A percentile compares a stretch with the other conserved stretches of the same genome.
phyloP scores from a whole-genome alignment of 2,113 vertebrate genomes.

The Ictidomys tridecemlineatus region DNA sequence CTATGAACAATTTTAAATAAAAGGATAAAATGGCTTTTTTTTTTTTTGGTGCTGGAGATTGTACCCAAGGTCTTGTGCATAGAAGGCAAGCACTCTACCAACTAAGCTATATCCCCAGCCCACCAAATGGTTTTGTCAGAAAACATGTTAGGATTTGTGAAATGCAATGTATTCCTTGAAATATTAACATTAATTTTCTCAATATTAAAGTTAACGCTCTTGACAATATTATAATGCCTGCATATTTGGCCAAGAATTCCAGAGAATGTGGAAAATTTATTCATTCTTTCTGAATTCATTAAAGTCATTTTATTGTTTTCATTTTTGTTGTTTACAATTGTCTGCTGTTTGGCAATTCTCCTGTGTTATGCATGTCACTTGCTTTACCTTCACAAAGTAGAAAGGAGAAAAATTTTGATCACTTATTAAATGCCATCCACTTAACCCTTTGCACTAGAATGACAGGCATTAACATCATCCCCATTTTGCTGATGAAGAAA shows the following conservation, averaged over 20 bases:
- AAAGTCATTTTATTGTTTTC: background rate
- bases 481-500: background rate
- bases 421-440: background rate
- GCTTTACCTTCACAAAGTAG: slow-evolving; percentile 1
- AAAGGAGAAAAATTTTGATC: background rate
- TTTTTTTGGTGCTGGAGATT: too few relatives aligned
- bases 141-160: background rate
- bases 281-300: background rate
- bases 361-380: background rate
- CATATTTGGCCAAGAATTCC: background rate
- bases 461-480: too few relatives aligned
- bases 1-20: slow-evolving; percentile 18
- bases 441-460: background rate
- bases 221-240: background rate
- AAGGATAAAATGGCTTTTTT: background rate
- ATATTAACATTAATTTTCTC: slow-evolving; percentile 34
- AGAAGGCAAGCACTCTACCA: too few relatives aligned
- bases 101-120: too few relatives aligned
- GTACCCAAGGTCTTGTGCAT: too few relatives aligned
- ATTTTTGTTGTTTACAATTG: background rate
- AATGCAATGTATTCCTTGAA: slow-evolving; percentile 24
- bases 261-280: background rate
- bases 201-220: background rate
- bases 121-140: slow-evolving; percentile 3
- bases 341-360: background rate